Evolutionary conservation across 2,888 invertebrate genomes (phyloP), one percentile per base, ranked within the genome.

Genomic region (Oligia fasciuncula): DNA sequence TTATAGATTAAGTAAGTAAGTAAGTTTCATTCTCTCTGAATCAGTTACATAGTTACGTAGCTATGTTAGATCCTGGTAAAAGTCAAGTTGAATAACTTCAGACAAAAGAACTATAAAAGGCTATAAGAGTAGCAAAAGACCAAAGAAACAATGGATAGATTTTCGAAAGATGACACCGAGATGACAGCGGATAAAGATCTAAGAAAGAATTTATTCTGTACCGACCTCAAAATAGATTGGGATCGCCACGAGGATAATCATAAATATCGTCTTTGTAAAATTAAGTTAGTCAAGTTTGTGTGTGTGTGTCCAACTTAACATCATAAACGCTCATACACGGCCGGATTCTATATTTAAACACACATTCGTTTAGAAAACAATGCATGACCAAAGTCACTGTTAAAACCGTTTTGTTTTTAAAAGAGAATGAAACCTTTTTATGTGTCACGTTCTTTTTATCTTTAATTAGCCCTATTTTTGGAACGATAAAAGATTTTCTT

Each of bases 291-390:
- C 57, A 67, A 68, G 78, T 43, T 2, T 19, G 29, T 60, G 54
- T 73, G 54, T 73, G 71, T 73, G 63, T 72, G 60, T 60, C 29
- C 60, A 67, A 76, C 77, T 73, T 80, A 77, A 81, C 63, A 71
- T 78, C 68, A 76, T 85, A 76, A 87, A 89, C 84, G 87, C 86
- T 87, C 88, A 87, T 79, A 78, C 88, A 81, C 76, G 76, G 43
- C 35, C 85, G 84, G 85, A 89, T 86, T 79, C 89, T 90, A 84
- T 89, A 89, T 90, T 91, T 92, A 90, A 89, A 89, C 81, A 40
- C 46, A 87, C 88, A 80, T 90, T 92, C 95, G 95, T 96, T 95
- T 95, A 90, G 90, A 93, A 93, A 94, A 96, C 95, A 95, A 94
- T 94, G 95, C 95, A 95, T 95, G 95, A 94, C 92, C 85, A 84